phyloP scores from a whole-genome alignment of 2,797 vertebrate genomes.

The Halcyon badia region DNA sequence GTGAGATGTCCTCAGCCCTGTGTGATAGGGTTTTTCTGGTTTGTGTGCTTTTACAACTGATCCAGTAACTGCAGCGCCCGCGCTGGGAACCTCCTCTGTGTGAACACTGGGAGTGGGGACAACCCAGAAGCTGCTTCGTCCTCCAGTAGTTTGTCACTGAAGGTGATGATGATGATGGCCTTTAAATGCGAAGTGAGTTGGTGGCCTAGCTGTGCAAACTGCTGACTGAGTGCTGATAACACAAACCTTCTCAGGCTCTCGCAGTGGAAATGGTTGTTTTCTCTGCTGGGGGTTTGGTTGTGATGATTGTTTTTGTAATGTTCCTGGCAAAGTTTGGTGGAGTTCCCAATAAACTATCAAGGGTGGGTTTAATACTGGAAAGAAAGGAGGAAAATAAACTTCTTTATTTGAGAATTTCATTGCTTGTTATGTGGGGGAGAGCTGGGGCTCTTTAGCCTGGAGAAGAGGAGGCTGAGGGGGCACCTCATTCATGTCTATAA shows the following conservation, averaged over 20 bases:
- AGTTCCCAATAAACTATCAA: background rate
- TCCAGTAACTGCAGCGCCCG: background rate
- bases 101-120: background rate
- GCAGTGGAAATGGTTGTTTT: background rate
- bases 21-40: background rate
- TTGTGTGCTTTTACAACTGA: background rate
- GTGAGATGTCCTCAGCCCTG: background rate
- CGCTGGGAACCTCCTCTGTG: background rate
- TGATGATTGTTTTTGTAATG: background rate
- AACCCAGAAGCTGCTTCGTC: background rate
- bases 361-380: background rate
- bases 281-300: background rate
- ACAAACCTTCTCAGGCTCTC: background rate
- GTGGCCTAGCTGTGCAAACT: background rate
- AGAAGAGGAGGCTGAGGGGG: too few species aligned
- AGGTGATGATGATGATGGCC: background rate
- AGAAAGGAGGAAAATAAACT: background rate
- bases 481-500: too few species aligned
- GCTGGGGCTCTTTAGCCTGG: too few species aligned
- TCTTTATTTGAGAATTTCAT: constrained; percentile 20
- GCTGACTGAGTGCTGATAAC: background rate
- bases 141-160: background rate
- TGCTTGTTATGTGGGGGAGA: background rate
- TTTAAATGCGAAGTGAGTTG: background rate
- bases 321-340: background rate